Percentiles rank a stretch among this genome's conserved stretches.
phyloP scores from a whole-genome alignment of 1,140 invertebrate genomes.

The Antheraea mylitta region DNA sequence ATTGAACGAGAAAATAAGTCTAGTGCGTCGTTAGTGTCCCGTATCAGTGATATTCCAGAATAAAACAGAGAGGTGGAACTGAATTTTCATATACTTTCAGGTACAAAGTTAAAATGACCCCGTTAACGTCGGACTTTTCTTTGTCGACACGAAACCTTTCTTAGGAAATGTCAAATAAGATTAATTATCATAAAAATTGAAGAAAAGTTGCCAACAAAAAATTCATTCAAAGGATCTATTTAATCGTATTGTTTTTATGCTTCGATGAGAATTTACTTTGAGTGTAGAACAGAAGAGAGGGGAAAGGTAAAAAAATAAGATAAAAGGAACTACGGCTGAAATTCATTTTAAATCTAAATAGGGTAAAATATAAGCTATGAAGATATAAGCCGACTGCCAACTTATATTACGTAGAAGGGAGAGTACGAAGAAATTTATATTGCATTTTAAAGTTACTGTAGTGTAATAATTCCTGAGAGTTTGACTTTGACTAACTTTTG shows the following conservation, averaged over 20 bases:
- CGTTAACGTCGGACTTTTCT: conserved; percentile 38
- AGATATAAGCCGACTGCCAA: too few species aligned
- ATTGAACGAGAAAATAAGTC: neutral
- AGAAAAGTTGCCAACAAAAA: conserved; percentile 19
- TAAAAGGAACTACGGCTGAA: neutral
- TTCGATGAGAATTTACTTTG: conserved; percentile 3
- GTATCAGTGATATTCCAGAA: conserved; percentile 42
- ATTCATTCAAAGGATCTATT: neutral
- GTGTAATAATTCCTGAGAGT: too few species aligned
- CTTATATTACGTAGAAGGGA: too few species aligned
- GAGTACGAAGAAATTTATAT: too few species aligned
- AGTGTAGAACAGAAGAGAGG: neutral
- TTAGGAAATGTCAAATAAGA: conserved; percentile 50
- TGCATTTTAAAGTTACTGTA: too few species aligned
- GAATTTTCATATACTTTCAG: conserved; percentile 30
- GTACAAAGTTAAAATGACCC: conserved; percentile 48
- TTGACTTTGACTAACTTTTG: too few species aligned
- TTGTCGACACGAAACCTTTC: conserved; percentile 42
- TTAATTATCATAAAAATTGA: conserved; percentile 53
- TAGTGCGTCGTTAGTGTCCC: conserved; percentile 24
- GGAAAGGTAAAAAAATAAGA: neutral
- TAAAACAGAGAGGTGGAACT: conserved; percentile 40
- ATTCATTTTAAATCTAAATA: too few species aligned
- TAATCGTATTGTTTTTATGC: conserved; percentile 1
- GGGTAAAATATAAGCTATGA: too few species aligned